Percentiles rank a stretch among this genome's conserved stretches.
phyloP scores from a whole-genome alignment of 2,113 vertebrate species.

The Protobothrops mucrosquamatus region DNA sequence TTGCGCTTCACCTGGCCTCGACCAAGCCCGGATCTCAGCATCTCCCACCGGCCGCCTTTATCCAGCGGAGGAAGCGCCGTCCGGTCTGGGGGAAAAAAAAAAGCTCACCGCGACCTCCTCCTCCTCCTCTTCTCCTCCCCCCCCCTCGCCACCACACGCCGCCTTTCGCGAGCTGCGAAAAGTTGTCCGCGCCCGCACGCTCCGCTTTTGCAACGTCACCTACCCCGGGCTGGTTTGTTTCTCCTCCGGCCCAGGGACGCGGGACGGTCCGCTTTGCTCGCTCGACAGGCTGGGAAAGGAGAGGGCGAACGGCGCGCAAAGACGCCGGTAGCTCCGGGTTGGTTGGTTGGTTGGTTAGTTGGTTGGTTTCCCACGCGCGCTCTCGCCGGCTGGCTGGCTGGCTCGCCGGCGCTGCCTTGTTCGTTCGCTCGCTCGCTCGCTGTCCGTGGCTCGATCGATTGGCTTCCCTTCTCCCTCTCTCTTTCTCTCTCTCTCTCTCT shows the following conservation, averaged over 20 bases:
- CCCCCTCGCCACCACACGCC: too few relatives aligned
- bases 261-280: not conserved
- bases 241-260: conserved; percentile 21
- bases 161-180: not conserved
- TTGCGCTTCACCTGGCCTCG: not conserved
- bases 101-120: not conserved
- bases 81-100: not conserved
- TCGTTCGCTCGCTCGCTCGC: not conserved
- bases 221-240: not conserved
- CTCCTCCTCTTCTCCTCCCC: not conserved
- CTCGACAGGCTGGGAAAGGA: not conserved
- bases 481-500: conserved; percentile 30
- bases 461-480: not conserved
- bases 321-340: not conserved
- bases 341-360: too few relatives aligned
- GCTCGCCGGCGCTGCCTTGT: not conserved
- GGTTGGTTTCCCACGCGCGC: not conserved
- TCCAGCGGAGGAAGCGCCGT: not conserved
- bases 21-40: not conserved
- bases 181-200: conserved; percentile 22
- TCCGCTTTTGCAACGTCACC: not conserved
- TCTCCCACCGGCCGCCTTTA: not conserved
- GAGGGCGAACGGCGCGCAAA: not conserved
- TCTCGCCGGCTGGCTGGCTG: not conserved
- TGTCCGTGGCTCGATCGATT: not conserved